A percentile compares a stretch with the other conserved stretches of the same genome.
phyloP scores from a whole-genome alignment of 1,140 invertebrate genomes.

The Aphis craccivora region DNA sequence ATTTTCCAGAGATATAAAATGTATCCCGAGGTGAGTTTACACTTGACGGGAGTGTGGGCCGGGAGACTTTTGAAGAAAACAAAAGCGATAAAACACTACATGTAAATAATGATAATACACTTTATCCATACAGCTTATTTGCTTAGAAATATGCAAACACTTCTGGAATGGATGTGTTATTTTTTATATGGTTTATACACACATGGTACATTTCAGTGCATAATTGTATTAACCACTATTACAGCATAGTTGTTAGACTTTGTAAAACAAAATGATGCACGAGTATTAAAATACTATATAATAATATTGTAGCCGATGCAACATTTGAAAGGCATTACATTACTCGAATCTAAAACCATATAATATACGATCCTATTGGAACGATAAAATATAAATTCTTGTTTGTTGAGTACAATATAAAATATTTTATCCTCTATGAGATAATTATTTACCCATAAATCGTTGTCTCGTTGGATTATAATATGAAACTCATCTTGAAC shows the following conservation, averaged over 20 bases:
- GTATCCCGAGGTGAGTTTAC: not conserved
- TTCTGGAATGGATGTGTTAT: not conserved
- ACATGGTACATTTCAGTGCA: too few relatives aligned
- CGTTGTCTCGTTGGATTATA: not conserved
- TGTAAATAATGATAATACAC: conserved; percentile 33
- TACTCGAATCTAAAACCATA: not conserved
- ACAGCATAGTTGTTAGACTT: not conserved
- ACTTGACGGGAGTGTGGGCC: not conserved
- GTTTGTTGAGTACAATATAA: not conserved
- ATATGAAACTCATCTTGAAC: not conserved
- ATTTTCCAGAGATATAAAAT: not conserved
- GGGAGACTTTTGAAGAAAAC: not conserved
- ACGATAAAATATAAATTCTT: conserved; percentile 11
- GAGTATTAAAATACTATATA: not conserved
- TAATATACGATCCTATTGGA: not conserved
- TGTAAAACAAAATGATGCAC: not conserved
- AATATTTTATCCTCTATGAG: not conserved
- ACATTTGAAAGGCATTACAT: not conserved
- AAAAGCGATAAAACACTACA: conserved; percentile 20
- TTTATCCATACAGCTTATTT: not conserved
- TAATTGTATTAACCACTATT: not conserved
- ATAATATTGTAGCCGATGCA: not conserved
- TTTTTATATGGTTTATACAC: conserved; percentile 6
- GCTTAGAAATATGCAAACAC: conserved; percentile 18
- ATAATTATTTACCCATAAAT: conserved; percentile 12